These are phyloP conservation scores for Odiellus spinosus DNA, from an alignment of 2,888 invertebrate species.

Conservation along the genomic window DNA sequence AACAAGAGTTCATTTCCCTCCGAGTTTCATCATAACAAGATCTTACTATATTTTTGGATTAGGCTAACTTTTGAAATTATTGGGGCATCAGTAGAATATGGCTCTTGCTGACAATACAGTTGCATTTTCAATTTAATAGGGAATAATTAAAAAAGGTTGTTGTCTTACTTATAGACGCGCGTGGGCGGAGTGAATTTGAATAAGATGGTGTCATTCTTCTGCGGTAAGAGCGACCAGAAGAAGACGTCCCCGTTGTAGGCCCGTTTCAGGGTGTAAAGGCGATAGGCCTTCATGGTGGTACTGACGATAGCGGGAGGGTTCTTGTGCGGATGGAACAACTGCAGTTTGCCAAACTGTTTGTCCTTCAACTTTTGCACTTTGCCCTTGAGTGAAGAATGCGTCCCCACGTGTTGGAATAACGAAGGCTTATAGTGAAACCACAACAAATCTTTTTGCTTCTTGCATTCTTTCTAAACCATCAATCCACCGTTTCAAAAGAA, in stretches of 20 bases:
- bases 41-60: no score
- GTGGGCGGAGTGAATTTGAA: constrained; percentile 62
- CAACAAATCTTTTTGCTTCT: constrained; percentile 52
- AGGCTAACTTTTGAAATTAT: no score
- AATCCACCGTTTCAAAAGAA: no score
- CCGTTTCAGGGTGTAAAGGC: constrained; percentile 54
- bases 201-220: constrained; percentile 58
- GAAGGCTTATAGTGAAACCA: constrained; percentile 78
- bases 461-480: constrained; percentile 58
- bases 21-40: no score
- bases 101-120: no score
- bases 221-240: constrained; percentile 81
- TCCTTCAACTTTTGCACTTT: constrained; percentile 91
- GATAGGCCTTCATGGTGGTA: constrained; percentile 60
- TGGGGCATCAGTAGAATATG: no score
- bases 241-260: constrained; percentile 75
- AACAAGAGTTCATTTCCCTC: no score
- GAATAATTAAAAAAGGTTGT: no score
- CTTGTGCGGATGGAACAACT: constrained; percentile 41
- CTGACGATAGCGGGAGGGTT: constrained; percentile 55
- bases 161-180: constrained; percentile 46
- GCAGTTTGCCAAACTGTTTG: constrained; percentile 64
- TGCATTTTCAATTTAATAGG: no score
- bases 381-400: constrained; percentile 82
- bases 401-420: constrained; percentile 87